These are phyloP conservation scores for Pteria penguin DNA, from an alignment of 2,888 invertebrate genomes.

Conservation along the genomic window DNA sequence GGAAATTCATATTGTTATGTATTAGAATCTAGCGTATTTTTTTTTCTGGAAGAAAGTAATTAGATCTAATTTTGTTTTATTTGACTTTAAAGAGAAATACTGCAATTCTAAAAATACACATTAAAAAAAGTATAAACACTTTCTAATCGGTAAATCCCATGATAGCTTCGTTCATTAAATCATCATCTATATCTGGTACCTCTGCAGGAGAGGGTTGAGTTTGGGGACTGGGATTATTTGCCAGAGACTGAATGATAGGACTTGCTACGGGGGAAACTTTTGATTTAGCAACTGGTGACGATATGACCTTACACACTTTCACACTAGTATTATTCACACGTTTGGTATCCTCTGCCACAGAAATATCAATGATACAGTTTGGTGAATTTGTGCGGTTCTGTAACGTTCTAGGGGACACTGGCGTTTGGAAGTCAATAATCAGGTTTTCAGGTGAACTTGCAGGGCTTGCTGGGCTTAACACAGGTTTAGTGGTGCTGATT, in stretches of 20 bases:
- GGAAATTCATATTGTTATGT: too few relatives aligned
- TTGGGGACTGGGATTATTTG: slow-evolving; percentile 47
- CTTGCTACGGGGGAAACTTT: slow-evolving; percentile 48
- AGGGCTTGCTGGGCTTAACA: slow-evolving; percentile 70
- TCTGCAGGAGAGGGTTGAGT: slow-evolving; percentile 52
- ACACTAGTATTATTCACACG: slow-evolving; percentile 5
- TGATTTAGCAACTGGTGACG: slow-evolving; percentile 46
- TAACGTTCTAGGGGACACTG: slow-evolving; percentile 52
- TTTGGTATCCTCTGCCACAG: slow-evolving; percentile 25
- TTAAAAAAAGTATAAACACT: neutral
- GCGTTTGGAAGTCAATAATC: slow-evolving; percentile 78
- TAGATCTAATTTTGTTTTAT: too few relatives aligned
- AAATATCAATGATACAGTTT: slow-evolving; percentile 51
- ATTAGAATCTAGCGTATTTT: too few relatives aligned
- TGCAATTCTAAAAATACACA: too few relatives aligned
- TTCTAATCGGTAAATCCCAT: slow-evolving; percentile 49
- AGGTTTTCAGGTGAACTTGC: slow-evolving; percentile 79
- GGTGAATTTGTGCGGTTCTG: slow-evolving; percentile 61
- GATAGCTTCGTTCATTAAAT: slow-evolving; percentile 92
- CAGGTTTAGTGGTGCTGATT: slow-evolving; percentile 44
- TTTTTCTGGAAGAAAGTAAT: too few relatives aligned
- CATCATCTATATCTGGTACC: slow-evolving; percentile 90
- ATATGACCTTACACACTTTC: slow-evolving; percentile 13
- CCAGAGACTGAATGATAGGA: slow-evolving; percentile 38
- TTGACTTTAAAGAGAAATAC: too few relatives aligned